A percentile compares a stretch with the other conserved stretches of the same genome.
Conservation (phyloP, 2,113 vertebrate genomes). For the Rana temporaria region DNA sequence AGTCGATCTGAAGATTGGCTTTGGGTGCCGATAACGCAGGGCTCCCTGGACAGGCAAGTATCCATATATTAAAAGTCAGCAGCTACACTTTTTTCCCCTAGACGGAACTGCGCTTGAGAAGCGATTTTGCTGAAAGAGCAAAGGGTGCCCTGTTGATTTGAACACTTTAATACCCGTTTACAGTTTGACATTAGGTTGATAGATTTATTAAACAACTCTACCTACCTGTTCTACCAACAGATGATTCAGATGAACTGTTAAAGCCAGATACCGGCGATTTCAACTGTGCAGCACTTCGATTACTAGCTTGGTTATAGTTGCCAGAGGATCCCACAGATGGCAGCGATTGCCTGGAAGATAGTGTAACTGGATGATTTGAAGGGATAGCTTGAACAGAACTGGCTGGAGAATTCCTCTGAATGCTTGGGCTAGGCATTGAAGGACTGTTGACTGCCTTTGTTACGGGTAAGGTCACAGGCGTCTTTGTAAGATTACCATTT, state of each 20-base stretch:
- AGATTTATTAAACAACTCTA: conserved; percentile 17
- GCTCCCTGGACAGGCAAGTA: too few relatives aligned
- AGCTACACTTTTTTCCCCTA: too few relatives aligned
- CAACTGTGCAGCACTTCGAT: conserved; percentile 71
- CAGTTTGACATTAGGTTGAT: too few relatives aligned
- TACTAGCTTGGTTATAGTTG: conserved; percentile 70
- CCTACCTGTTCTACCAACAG: conserved; percentile 73
- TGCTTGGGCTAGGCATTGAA: conserved; percentile 69
- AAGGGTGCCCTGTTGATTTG: too few relatives aligned
- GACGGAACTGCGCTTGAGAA: too few relatives aligned
- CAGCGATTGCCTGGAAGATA: conserved; percentile 77
- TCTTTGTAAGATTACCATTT: conserved; percentile 76
- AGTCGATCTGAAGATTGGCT: too few relatives aligned
- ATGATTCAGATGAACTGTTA: conserved; percentile 68
- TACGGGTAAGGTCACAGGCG: conserved; percentile 71
- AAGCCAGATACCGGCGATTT: conserved; percentile 75
- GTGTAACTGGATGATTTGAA: conserved; percentile 73
- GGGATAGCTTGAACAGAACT: conserved; percentile 72
- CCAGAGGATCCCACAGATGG: conserved; percentile 74
- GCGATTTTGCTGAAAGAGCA: too few relatives aligned
- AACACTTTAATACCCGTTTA: too few relatives aligned
- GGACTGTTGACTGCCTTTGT: conserved; percentile 74
- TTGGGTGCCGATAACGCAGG: too few relatives aligned
- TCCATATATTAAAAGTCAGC: too few relatives aligned
- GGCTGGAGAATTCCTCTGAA: conserved; percentile 74